Base-by-base conservation (phyloP, 2,113 vertebrate genomes). In the Tangachromis dhanisi region DNA sequence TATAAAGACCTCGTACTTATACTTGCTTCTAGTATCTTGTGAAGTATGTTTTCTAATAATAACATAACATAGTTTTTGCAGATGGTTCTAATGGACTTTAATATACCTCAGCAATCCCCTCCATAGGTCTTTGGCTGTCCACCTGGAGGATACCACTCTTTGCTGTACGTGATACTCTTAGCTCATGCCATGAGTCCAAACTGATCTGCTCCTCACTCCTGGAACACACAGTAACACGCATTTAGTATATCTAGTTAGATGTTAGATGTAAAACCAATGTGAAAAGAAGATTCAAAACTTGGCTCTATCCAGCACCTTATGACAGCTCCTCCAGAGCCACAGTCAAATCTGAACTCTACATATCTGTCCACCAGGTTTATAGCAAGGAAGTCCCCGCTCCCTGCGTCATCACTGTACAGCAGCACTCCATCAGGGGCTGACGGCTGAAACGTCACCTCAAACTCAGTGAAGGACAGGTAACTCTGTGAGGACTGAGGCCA, bases 381-480 rank as follows among this genome's bases (percentile, higher is more conserved):
- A 38, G 98, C 97, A 87, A 99, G 93, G 90, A 99, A 99, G 90
- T 99, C 99, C 45, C 96, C 97, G 85, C 98, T 99, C 93, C 84
- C 93, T 0, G 94, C 94, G n/a, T 99, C 98, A 0, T 98, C 97
- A 73, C 98, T 99, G 95, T 99, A 99, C 53, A 99, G 95, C 86
- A 99, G 96, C 51, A 97, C 96, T 3, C 99, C 99, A 1, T 97
- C 97, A 0, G 95, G 95, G 4, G 88, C 53, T 19, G 97, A 96
- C 0, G 99, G 98, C 26, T 93, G 95, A 90, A 99, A 98, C 0
- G 97, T 97, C 86, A 99, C 90, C 93, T 99, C 98, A 80, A 99
- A 98, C 96, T 99, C 98, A 96, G 96, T 99, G 92, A 99, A 99
- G 87, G 98, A 99, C 85, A 99, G 97, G 81, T 98, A 99, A 83